phyloP scores from a whole-genome alignment of 2,113 vertebrate genomes.

The Apteryx owenii region DNA sequence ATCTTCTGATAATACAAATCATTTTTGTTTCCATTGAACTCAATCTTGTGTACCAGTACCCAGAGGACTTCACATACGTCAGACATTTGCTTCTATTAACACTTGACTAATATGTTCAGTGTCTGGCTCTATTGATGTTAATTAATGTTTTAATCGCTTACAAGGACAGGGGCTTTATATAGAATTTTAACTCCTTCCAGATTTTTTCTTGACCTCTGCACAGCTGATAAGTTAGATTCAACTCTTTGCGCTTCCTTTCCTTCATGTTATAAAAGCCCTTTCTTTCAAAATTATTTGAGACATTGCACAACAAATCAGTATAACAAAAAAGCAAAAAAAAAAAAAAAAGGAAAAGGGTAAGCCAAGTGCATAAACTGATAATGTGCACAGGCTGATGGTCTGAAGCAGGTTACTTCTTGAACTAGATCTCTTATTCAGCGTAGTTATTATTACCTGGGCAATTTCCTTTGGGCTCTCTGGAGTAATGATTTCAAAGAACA shows the following conservation, averaged over 20 bases:
- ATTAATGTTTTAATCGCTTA: not conserved
- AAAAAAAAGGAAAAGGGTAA: not conserved
- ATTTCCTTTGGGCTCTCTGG: not conserved
- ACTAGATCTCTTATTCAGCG: not conserved
- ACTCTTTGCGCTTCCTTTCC: not conserved
- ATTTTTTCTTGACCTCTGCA: not conserved
- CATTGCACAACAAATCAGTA: not conserved
- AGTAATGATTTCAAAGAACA: not conserved
- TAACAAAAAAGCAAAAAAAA: not conserved
- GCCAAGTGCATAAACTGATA: not conserved
- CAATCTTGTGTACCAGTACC: not conserved
- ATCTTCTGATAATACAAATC: not conserved
- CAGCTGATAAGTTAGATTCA: not conserved
- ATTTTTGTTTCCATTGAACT: not conserved
- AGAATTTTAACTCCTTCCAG: not conserved
- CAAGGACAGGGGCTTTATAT: not conserved
- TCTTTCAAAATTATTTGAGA: not conserved
- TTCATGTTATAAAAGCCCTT: not conserved
- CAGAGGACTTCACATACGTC: not conserved
- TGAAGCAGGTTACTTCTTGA: not conserved
- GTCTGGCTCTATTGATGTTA: not conserved
- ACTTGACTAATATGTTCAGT: not conserved
- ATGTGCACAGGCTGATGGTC: not conserved
- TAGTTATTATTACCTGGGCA: not conserved
- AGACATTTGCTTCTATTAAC: not conserved